A percentile compares a stretch with the other conserved stretches of the same genome.
Evolutionary conservation across 2,888 invertebrate genomes (phyloP).

Genomic region (Apamea anceps): DNA sequence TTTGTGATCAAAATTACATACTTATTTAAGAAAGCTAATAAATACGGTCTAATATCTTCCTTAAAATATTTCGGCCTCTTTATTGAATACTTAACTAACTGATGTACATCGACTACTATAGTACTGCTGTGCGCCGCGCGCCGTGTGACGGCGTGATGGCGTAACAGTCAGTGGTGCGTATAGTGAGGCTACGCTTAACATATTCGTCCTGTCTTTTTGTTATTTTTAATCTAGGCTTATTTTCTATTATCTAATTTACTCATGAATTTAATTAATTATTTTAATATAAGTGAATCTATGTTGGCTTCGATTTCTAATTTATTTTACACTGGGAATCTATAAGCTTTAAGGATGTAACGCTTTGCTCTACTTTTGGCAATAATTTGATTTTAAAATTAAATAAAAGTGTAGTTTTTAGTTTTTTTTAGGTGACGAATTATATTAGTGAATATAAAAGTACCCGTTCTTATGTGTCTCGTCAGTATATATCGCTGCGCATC

Average conservation of each 20-base stretch:
- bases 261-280: slow-evolving; percentile 35
- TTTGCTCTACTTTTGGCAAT: slow-evolving; percentile 46
- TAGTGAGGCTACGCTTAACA: slow-evolving; percentile 12
- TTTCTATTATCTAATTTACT: slow-evolving; percentile 33
- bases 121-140: background rate
- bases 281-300: slow-evolving; percentile 9
- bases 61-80: slow-evolving; percentile 22
- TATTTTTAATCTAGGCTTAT: slow-evolving; percentile 28
- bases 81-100: background rate
- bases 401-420: slow-evolving; percentile 36
- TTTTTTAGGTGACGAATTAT: slow-evolving; percentile 29
- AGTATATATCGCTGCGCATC: background rate
- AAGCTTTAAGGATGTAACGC: slow-evolving; percentile 23
- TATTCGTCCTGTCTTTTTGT: slow-evolving; percentile 25
- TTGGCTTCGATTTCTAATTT: slow-evolving; percentile 37
- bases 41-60: slow-evolving; percentile 30
- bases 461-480: background rate
- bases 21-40: background rate
- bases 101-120: background rate
- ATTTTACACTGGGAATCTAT: slow-evolving; percentile 49
- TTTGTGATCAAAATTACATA: slow-evolving; percentile 14
- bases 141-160: background rate
- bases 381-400: slow-evolving; percentile 47
- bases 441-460: background rate
- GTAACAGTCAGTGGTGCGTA: background rate